These are phyloP conservation scores for Apocrypta bakeri DNA, from an alignment of 1,140 invertebrate genomes.

Conservation along the genomic window DNA sequence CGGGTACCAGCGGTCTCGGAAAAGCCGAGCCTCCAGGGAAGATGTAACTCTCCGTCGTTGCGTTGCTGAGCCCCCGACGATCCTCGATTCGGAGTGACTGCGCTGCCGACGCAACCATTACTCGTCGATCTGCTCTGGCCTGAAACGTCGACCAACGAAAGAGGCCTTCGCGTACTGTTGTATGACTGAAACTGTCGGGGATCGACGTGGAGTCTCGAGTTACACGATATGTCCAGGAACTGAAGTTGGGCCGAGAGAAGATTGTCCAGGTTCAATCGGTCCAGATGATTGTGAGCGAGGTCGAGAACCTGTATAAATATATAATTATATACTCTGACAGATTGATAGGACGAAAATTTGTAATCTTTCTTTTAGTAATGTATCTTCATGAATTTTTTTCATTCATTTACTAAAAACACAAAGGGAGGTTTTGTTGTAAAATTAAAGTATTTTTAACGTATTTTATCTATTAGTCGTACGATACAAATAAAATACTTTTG, in stretches of 20 bases:
- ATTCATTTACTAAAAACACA: too few species aligned
- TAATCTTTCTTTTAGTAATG: too few species aligned
- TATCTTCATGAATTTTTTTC: too few species aligned
- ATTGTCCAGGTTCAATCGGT: conserved; percentile 83
- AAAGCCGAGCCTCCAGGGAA: conserved; percentile 86
- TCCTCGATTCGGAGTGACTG: neutral
- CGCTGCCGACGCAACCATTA: neutral
- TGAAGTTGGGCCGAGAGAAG: conserved; percentile 87
- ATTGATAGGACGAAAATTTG: too few species aligned
- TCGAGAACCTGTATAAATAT: conserved; percentile 79
- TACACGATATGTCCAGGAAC: conserved; percentile 89
- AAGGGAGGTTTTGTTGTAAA: too few species aligned
- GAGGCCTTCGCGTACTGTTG: conserved; percentile 83
- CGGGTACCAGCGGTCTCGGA: conserved; percentile 86
- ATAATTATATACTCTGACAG: too few species aligned
- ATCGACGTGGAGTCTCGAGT: conserved; percentile 86
- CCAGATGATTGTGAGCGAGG: conserved; percentile 88
- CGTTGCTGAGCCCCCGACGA: neutral
- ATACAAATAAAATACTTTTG: too few species aligned
- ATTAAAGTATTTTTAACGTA: too few species aligned
- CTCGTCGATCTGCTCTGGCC: conserved; percentile 79
- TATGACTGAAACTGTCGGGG: conserved; percentile 87
- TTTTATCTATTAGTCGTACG: too few species aligned
- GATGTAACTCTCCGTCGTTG: conserved; percentile 18
- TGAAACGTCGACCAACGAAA: conserved; percentile 88